A percentile compares a stretch with the other conserved stretches of the same genome.
Evolutionary conservation across 2,113 vertebrate species (phyloP).

Genomic region (Castor canadensis): DNA sequence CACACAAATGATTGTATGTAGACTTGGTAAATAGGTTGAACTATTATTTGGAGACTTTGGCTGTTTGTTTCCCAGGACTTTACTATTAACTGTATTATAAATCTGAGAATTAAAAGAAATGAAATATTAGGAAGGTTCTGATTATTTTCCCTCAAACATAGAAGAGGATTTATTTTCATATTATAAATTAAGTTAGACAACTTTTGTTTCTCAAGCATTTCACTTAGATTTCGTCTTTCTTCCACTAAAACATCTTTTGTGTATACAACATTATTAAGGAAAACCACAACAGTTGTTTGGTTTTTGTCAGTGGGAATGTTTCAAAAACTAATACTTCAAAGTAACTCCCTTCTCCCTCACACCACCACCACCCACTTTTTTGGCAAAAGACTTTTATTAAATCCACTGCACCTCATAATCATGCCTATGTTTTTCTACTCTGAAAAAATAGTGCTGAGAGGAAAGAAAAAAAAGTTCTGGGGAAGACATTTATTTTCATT

Average conservation of each 20-base stretch:
- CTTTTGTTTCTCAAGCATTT: constrained; percentile 48
- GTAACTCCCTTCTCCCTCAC: constrained; percentile 15
- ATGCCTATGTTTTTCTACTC: neutral
- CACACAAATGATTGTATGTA: neutral
- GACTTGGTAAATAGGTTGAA: neutral
- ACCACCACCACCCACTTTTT: neutral
- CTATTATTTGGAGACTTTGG: neutral
- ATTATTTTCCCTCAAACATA: neutral
- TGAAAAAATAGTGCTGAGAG: neutral
- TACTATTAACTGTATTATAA: constrained; percentile 1
- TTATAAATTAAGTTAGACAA: constrained; percentile 17
- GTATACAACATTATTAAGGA: constrained; percentile 66
- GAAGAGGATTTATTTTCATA: neutral
- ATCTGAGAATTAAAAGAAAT: constrained; percentile 22
- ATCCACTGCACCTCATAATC: neutral
- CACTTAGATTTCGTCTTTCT: constrained; percentile 55
- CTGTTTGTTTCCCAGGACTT: constrained; percentile 7
- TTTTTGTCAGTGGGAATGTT: constrained; percentile 61
- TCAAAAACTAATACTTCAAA: constrained; percentile 70
- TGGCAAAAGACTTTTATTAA: constrained; percentile 46
- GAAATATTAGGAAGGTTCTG: neutral
- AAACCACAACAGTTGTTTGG: constrained; percentile 65
- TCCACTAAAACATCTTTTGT: constrained; percentile 54
- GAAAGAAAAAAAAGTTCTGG: neutral
- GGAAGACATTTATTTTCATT: neutral